Evolutionary conservation across 1,140 invertebrate genomes (phyloP).

Genomic region (Leptoteleia sp.): DNA sequence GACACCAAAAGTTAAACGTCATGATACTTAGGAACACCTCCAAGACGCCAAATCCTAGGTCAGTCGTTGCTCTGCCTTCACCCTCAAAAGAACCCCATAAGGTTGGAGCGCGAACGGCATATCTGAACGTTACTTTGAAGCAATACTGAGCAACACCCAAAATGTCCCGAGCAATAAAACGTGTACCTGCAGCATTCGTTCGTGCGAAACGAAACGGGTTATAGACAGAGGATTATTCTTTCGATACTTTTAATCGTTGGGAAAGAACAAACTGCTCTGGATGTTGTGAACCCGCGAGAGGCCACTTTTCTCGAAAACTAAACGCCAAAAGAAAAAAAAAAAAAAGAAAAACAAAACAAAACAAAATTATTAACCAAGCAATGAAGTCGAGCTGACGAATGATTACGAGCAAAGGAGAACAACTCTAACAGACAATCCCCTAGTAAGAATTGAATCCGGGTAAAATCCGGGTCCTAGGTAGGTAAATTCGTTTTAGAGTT

Average conservation of each 20-base stretch:
- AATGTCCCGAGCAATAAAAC: constrained; percentile 72
- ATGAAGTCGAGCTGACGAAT: too few species aligned
- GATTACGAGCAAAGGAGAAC: too few species aligned
- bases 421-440: too few species aligned
- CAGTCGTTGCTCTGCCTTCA: neutral
- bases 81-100: neutral
- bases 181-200: constrained; percentile 66
- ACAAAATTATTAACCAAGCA: too few species aligned
- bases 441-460: too few species aligned
- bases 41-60: neutral
- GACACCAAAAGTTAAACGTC: constrained; percentile 2
- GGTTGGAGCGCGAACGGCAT: too few species aligned
- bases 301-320: constrained; percentile 71
- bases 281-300: constrained; percentile 58
- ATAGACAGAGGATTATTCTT: constrained; percentile 61
- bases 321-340: constrained; percentile 31
- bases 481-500: too few species aligned
- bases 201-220: constrained; percentile 29
- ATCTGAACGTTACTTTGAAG: constrained; percentile 53
- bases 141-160: constrained; percentile 65
- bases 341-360: too few species aligned
- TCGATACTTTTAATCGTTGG: constrained; percentile 44
- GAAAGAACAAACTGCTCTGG: constrained; percentile 31
- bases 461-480: too few species aligned
- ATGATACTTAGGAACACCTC: neutral